These are phyloP conservation scores for Leptonema lineaticorne DNA, from an alignment of 1,140 invertebrate genomes.

Conservation along the genomic window DNA sequence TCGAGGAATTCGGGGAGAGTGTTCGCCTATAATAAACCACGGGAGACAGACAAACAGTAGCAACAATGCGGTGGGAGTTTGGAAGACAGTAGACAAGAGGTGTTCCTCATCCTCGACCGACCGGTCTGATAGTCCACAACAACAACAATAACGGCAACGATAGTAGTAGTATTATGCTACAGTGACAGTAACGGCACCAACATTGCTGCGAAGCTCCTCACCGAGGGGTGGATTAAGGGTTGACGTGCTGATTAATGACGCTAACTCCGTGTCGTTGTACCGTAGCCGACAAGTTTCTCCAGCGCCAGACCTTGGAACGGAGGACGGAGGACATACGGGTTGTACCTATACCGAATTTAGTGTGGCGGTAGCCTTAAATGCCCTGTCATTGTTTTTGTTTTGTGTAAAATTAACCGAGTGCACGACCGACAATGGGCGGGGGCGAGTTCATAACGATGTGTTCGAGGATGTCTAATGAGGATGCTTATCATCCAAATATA, in stretches of 20 bases:
- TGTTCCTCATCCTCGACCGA: not conserved
- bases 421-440: not conserved
- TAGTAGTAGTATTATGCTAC: no score
- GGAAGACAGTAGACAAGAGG: not conserved
- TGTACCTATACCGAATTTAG: not conserved
- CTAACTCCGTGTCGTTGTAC: slow-evolving; percentile 36
- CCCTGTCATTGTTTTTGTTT: slow-evolving; percentile 37
- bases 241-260: slow-evolving; percentile 42
- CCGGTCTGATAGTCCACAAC: not conserved
- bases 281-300: slow-evolving; percentile 28
- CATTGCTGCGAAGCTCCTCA: no score
- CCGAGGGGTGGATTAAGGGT: slow-evolving; percentile 30
- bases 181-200: not conserved
- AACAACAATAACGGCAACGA: no score
- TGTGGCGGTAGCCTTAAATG: slow-evolving; percentile 13
- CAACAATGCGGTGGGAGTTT: slow-evolving; percentile 28
- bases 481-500: slow-evolving; percentile 23
- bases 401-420: slow-evolving; percentile 30
- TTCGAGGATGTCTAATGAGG: slow-evolving; percentile 28
- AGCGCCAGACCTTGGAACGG: not conserved
- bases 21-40: slow-evolving; percentile 33
- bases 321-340: not conserved
- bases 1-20: slow-evolving; percentile 25
- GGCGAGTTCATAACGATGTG: not conserved
- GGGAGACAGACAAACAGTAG: slow-evolving; percentile 38